Percentiles rank a stretch among this genome's conserved stretches.
phyloP scores from a whole-genome alignment of 64 coral and sea anemone genomes.

The Pocillopora verrucosa region DNA sequence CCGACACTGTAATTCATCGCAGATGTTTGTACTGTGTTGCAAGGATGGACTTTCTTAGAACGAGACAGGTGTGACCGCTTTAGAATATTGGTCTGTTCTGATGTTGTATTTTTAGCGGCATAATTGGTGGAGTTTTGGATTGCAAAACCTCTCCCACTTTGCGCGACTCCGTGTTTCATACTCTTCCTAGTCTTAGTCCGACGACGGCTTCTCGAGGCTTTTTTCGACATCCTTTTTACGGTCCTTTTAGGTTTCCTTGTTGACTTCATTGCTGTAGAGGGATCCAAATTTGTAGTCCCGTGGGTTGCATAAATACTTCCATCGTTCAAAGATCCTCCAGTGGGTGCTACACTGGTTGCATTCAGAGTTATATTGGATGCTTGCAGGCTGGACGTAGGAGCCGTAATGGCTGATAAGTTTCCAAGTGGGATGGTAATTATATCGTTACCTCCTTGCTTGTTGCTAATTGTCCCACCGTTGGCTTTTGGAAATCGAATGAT shows the following conservation, averaged over 20 bases:
- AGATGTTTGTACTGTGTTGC: neutral
- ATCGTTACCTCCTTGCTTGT: neutral
- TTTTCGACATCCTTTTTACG: neutral
- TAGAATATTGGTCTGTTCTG: neutral
- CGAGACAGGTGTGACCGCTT: neutral
- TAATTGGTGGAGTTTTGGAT: neutral
- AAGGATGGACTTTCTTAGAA: neutral
- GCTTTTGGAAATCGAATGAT: neutral
- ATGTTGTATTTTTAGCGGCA: neutral
- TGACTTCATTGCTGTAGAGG: neutral
- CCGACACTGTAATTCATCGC: neutral
- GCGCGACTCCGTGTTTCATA: neutral
- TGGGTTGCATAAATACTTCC: too few species aligned
- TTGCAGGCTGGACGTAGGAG: neutral
- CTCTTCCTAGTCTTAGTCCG: neutral
- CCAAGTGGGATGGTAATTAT: neutral
- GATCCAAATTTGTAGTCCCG: too few species aligned
- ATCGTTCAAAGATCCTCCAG: too few species aligned
- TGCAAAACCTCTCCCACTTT: neutral
- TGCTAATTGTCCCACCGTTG: neutral
- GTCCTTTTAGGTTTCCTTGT: neutral
- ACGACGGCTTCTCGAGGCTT: neutral
- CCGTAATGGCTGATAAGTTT: neutral
- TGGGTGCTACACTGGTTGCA: too few species aligned
- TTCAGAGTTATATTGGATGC: neutral